These are phyloP conservation scores for Chiloscyllium punctatum DNA, from an alignment of 2,797 vertebrate species.

Conservation along the genomic window DNA sequence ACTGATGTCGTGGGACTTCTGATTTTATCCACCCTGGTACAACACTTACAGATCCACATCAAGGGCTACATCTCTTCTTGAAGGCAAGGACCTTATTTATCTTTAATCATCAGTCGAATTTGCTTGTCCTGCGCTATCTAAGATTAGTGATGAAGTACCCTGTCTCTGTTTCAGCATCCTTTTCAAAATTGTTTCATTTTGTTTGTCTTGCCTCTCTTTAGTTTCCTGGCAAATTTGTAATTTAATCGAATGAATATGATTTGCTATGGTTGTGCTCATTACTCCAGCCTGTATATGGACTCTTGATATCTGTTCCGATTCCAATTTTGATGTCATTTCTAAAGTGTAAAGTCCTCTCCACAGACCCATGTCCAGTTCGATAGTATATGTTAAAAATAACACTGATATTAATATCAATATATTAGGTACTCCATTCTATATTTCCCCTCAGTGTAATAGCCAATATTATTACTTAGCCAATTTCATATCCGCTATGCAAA, in stretches of 20 bases:
- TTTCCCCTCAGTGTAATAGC: neutral
- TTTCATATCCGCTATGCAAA: neutral
- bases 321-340: neutral
- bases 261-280: neutral
- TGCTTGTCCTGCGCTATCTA: neutral
- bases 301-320: neutral
- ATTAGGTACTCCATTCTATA: neutral
- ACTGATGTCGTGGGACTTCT: no score
- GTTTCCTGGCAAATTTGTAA: neutral
- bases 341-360: neutral
- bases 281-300: no score
- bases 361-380: neutral
- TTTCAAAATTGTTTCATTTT: neutral
- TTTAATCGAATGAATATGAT: neutral
- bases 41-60: no score
- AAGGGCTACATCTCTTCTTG: neutral
- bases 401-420: neutral
- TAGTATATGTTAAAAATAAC: neutral
- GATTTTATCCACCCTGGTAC: no score
- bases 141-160: neutral
- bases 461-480: neutral
- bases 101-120: neutral
- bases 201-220: neutral
- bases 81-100: neutral
- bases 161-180: neutral